Conservation (phyloP, 2,888 invertebrate species). For the Euphydryas editha region DNA sequence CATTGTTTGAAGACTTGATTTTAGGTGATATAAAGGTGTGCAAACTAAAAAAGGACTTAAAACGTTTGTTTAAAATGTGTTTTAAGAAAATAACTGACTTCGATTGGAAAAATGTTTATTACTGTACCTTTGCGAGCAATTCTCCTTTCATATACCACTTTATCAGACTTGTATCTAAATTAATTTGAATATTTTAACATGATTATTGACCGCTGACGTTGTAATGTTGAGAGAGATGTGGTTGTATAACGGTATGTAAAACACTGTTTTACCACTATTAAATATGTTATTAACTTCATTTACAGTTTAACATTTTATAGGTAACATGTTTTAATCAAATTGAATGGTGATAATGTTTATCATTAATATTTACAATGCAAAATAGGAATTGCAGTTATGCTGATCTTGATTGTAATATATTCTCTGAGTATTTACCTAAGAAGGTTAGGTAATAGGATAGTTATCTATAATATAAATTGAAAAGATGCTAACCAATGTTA, state of each 20-base stretch:
- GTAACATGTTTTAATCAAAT: not conserved
- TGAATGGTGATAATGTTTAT: too few relatives aligned
- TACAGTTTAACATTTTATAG: constrained; percentile 28
- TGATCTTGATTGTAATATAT: too few relatives aligned
- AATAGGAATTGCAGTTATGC: too few relatives aligned
- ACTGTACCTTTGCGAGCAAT: constrained; percentile 41
- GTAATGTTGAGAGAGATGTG: not conserved
- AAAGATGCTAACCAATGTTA: too few relatives aligned
- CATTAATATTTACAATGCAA: too few relatives aligned
- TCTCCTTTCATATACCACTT: constrained; percentile 59
- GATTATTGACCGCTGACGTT: constrained; percentile 48
- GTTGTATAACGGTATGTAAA: constrained; percentile 9
- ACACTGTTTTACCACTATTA: constrained; percentile 14
- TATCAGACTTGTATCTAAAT: constrained; percentile 59
- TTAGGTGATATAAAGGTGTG: too few relatives aligned
- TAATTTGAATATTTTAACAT: constrained; percentile 66
- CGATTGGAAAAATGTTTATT: not conserved
- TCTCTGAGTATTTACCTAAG: too few relatives aligned
- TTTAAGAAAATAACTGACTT: not conserved
- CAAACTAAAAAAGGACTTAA: too few relatives aligned
- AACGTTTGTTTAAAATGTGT: not conserved
- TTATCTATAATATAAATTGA: too few relatives aligned
- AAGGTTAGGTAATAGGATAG: too few relatives aligned
- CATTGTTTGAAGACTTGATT: too few relatives aligned
- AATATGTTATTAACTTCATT: constrained; percentile 20